These are phyloP conservation scores for Thamnaconus septentrionalis DNA, from an alignment of 2,113 vertebrate species.

Conservation along the genomic window DNA sequence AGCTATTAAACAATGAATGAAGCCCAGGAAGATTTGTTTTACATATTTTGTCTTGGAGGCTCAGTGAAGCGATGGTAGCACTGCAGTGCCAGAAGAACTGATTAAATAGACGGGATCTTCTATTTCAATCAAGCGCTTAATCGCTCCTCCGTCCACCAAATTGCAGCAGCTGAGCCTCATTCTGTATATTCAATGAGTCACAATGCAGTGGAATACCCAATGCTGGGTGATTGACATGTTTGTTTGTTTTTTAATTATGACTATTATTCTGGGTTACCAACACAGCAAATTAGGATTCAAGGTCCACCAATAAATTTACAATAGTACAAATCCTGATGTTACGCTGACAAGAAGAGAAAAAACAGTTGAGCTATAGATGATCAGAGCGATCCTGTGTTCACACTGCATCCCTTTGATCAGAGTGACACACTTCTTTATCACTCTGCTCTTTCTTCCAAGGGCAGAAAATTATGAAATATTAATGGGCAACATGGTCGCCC, in stretches of 20 bases:
- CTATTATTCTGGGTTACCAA: too few relatives aligned
- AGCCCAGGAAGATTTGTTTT: too few relatives aligned
- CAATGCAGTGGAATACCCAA: too few relatives aligned
- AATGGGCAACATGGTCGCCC: constrained; percentile 60
- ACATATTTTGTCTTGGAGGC: too few relatives aligned
- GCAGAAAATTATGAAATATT: constrained; percentile 64
- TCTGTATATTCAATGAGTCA: constrained; percentile 2
- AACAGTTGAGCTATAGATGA: constrained; percentile 12
- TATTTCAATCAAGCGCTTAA: constrained; percentile 26
- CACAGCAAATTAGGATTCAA: too few relatives aligned
- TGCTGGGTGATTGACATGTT: too few relatives aligned
- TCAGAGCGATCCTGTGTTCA: constrained; percentile 36
- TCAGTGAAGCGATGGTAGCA: constrained; percentile 49
- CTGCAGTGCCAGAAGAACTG: constrained; percentile 42
- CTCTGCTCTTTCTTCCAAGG: constrained; percentile 51
- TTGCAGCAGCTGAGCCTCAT: not conserved
- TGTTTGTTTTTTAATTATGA: too few relatives aligned
- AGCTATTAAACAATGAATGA: not conserved
- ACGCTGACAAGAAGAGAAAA: not conserved
- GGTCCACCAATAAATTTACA: too few relatives aligned
- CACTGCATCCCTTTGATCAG: constrained; percentile 60
- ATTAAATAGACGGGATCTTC: constrained; percentile 48
- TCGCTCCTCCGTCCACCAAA: constrained; percentile 14
- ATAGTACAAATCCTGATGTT: too few relatives aligned
- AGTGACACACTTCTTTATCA: constrained; percentile 59